Conservation (phyloP, 2,888 invertebrate species). For the Pelosia muscerda region DNA sequence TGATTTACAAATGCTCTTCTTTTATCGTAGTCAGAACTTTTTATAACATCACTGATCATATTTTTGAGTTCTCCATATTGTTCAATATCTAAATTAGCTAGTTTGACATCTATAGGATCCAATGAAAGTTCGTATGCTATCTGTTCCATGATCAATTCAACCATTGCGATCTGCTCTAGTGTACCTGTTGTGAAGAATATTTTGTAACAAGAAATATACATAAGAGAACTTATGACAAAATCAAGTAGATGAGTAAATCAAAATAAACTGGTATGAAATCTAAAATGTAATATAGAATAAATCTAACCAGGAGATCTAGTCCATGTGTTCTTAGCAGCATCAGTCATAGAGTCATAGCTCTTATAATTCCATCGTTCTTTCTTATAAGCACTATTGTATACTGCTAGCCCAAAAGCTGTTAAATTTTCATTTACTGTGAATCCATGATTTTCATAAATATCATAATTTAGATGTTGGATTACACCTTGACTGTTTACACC, state of each 20-base stretch:
- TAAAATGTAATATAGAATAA: too few relatives aligned
- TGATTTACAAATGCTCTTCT: constrained; percentile 79
- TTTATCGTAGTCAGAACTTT: constrained; percentile 81
- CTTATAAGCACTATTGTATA: constrained; percentile 61
- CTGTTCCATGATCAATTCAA: constrained; percentile 88
- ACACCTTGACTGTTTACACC: constrained; percentile 75
- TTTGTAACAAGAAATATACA: too few relatives aligned
- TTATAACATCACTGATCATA: constrained; percentile 84
- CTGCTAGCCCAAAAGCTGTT: constrained; percentile 29
- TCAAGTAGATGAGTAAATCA: too few relatives aligned
- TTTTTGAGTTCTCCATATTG: constrained; percentile 60
- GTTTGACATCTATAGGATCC: constrained; percentile 86
- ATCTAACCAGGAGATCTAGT: constrained; percentile 67
- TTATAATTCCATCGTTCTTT: constrained; percentile 60
- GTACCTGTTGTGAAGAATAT: constrained; percentile 63
- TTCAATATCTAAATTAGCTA: constrained; percentile 77
- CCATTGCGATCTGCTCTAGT: constrained; percentile 84
- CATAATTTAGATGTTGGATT: constrained; percentile 82
- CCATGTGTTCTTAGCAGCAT: constrained; percentile 67
- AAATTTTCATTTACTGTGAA: constrained; percentile 62
- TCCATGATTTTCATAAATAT: constrained; percentile 82
- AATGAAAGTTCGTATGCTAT: constrained; percentile 81
- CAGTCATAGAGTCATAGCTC: constrained; percentile 59
- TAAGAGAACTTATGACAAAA: too few relatives aligned
- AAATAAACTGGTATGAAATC: too few relatives aligned